phyloP scores from a whole-genome alignment of 2,113 vertebrate species.

The Malurus cyaneus region DNA sequence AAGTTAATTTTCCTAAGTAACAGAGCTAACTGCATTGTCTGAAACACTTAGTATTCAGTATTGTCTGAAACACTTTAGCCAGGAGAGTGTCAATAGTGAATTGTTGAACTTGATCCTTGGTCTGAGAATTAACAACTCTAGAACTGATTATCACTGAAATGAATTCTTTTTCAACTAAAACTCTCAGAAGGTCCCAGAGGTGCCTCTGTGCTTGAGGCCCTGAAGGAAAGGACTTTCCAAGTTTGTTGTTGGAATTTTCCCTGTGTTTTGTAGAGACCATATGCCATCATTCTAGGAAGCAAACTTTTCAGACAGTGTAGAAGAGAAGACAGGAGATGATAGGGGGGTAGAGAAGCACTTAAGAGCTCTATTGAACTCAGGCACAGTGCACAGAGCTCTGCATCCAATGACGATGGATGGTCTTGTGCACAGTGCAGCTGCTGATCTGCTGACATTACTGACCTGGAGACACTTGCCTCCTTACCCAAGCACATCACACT shows the following conservation, averaged over 20 bases:
- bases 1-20: not conserved
- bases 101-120: not conserved
- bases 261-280: not conserved
- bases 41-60: not conserved
- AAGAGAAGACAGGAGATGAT: not conserved
- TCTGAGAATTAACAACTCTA: not conserved
- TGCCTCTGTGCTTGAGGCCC: not conserved
- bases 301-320: not conserved
- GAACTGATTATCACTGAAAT: not conserved
- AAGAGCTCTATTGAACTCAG: not conserved
- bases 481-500: not conserved
- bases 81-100: not conserved
- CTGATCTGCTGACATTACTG: not conserved
- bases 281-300: not conserved
- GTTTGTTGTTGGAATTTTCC: not conserved
- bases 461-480: not conserved
- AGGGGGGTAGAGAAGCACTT: not conserved
- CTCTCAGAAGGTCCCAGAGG: not conserved
- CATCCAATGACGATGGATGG: rapidly evolving
- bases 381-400: not conserved
- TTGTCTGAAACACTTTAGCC: not conserved
- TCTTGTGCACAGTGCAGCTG: not conserved
- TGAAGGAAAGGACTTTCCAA: not conserved
- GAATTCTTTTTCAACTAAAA: not conserved
- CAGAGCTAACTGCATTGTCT: not conserved